phyloP scores from a whole-genome alignment of 2,113 vertebrate genomes.

The Psittacus erithacus region DNA sequence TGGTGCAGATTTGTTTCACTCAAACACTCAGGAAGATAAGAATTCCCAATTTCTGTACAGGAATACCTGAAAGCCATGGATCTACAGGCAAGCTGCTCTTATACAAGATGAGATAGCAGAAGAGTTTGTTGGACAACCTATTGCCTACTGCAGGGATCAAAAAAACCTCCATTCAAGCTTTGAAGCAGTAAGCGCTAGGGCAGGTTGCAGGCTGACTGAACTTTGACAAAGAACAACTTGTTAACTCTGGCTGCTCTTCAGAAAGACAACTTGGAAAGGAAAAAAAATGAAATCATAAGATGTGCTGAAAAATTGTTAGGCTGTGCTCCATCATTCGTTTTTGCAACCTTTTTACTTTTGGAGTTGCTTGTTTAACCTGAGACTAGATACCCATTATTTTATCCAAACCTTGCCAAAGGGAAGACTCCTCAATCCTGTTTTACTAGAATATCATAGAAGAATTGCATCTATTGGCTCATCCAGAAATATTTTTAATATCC shows the following conservation, averaged over 20 bases:
- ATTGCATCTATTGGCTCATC: not conserved
- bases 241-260: not conserved
- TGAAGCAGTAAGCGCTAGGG: not conserved
- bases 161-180: not conserved
- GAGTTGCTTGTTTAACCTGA: not conserved
- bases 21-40: not conserved
- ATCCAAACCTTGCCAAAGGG: not conserved
- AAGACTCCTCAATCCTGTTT: not conserved
- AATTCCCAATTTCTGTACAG: not conserved
- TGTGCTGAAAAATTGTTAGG: not conserved
- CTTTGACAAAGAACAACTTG: not conserved
- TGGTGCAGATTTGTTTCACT: not conserved
- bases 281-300: not conserved
- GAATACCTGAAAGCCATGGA: not conserved
- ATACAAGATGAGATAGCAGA: not conserved
- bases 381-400: not conserved
- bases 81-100: not conserved
- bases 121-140: not conserved
- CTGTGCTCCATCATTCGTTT: not conserved
- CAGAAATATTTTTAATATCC: not conserved
- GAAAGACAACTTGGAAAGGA: not conserved
- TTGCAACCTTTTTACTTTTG: not conserved
- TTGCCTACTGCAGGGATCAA: not conserved
- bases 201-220: not conserved
- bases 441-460: not conserved